Percentiles rank a stretch among this genome's conserved stretches.
Evolutionary conservation across 2,113 vertebrate species (phyloP).

Genomic region (Xenotilapia longispinis): DNA sequence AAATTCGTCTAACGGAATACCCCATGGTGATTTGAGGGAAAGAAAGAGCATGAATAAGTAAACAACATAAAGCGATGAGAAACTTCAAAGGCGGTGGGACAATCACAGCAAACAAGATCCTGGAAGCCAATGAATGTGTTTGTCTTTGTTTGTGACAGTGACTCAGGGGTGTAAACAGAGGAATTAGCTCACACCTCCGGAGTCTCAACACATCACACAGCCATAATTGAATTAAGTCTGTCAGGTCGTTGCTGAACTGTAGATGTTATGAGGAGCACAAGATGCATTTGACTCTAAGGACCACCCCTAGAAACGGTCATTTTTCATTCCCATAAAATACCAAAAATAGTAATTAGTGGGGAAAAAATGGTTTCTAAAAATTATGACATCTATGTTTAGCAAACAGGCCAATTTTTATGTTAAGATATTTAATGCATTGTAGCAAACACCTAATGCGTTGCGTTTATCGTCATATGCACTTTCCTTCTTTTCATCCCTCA

Average conservation of each 20-base stretch:
- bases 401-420: background rate
- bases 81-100: conserved; percentile 70
- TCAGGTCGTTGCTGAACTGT: conserved; percentile 35
- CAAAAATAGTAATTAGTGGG: background rate
- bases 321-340: background rate
- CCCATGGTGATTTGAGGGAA: conserved; percentile 60
- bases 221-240: conserved; percentile 68
- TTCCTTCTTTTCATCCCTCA: conserved; percentile 12
- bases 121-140: conserved; percentile 62
- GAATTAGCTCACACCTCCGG: conserved; percentile 70
- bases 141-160: conserved; percentile 66
- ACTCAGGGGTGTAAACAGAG: conserved; percentile 70
- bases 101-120: conserved; percentile 62
- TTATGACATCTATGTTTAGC: background rate
- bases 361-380: background rate
- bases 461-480: background rate
- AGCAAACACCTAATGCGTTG: conserved; percentile 7
- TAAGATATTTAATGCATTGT: background rate
- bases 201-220: conserved; percentile 52
- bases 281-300: background rate
- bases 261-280: background rate
- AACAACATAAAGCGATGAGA: conserved; percentile 67
- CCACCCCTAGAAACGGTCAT: background rate
- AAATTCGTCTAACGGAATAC: conserved; percentile 60
- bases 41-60: conserved; percentile 68